phyloP scores from a whole-genome alignment of 2,113 vertebrate species.

The Boulengerochromis microlepis region DNA sequence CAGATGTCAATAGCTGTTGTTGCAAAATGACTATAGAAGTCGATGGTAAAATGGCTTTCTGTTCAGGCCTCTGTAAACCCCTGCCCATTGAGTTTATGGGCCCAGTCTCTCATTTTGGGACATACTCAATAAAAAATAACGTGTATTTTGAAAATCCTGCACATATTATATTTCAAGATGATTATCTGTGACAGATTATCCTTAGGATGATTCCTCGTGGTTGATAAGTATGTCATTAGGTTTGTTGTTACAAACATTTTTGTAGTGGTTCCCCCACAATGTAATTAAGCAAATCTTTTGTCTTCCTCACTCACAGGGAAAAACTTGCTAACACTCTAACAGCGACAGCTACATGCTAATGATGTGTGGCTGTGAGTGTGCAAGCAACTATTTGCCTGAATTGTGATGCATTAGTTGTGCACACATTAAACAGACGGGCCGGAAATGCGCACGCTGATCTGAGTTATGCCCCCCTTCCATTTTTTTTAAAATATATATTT shows the following conservation, averaged over 20 bases:
- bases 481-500: neutral
- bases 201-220: neutral
- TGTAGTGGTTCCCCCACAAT: neutral
- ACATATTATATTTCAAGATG: neutral
- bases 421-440: neutral
- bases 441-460: neutral
- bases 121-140: neutral
- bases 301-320: neutral
- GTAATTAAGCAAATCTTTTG: neutral
- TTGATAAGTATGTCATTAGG: neutral
- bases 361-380: neutral
- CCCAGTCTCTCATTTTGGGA: neutral
- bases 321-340: neutral
- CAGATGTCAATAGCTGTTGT: neutral
- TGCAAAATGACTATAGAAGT: neutral
- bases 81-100: neutral
- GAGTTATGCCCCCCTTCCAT: neutral
- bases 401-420: neutral
- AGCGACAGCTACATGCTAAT: neutral
- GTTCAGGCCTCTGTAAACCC: neutral
- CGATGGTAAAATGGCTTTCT: neutral
- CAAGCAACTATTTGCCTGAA: neutral
- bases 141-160: rapidly evolving
- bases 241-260: neutral
- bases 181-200: neutral